Conservation (phyloP, 92 coral and sea anemone species). For the Palythoa grandiflora region DNA sequence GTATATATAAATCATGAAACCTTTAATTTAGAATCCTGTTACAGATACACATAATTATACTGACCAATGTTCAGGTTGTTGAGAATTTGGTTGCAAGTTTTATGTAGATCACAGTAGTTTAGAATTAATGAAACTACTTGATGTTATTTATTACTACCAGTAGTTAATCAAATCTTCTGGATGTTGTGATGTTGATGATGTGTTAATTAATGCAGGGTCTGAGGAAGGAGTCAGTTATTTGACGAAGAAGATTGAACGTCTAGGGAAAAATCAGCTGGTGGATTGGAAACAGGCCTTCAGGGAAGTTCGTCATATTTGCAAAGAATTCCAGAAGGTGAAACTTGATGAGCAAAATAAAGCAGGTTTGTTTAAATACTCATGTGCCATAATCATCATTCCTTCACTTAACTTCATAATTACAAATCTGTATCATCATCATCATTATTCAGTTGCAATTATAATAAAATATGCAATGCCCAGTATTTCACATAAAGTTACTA, state of each 20-base stretch:
- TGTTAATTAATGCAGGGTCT: constrained; percentile 57
- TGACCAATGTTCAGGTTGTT: too few relatives aligned
- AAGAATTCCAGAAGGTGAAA: constrained; percentile 49
- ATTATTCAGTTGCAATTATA: too few relatives aligned
- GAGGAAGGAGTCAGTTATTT: constrained; percentile 72
- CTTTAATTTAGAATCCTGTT: too few relatives aligned
- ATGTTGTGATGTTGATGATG: not conserved
- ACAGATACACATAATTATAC: too few relatives aligned
- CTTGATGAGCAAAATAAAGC: constrained; percentile 25
- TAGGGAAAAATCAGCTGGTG: constrained; percentile 77
- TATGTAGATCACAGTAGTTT: too few relatives aligned
- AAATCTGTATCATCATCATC: too few relatives aligned
- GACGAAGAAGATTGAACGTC: constrained; percentile 71
- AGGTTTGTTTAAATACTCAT: not conserved
- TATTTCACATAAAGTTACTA: too few relatives aligned
- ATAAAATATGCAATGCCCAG: too few relatives aligned
- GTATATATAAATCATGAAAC: not conserved
- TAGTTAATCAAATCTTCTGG: not conserved
- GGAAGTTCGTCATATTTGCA: constrained; percentile 72
- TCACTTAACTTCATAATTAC: too few relatives aligned
- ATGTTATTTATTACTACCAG: not conserved
- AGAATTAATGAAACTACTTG: not conserved
- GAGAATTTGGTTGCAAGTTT: too few relatives aligned
- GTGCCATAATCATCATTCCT: too few relatives aligned
- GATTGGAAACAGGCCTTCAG: constrained; percentile 98